Percentiles rank a stretch among this genome's conserved stretches.
These are phyloP conservation scores for Carabus problematicus DNA, from an alignment of 2,888 invertebrate species.

Conservation along the genomic window DNA sequence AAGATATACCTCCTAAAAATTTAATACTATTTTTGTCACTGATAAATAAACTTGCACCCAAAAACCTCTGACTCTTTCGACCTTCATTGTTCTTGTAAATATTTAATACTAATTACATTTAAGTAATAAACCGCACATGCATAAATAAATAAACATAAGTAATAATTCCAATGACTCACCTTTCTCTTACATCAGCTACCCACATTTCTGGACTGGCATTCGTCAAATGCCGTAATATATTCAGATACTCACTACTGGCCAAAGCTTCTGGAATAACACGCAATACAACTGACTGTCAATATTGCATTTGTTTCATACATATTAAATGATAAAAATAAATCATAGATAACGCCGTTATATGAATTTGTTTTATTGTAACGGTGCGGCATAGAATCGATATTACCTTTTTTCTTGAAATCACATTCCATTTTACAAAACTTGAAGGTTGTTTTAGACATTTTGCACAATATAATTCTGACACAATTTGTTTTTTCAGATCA, in stretches of 20 bases:
- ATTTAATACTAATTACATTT: no score
- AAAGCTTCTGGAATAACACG: slow-evolving; percentile 45
- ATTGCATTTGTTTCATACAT: slow-evolving; percentile 4
- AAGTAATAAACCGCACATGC: no score
- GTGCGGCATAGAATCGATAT: neutral
- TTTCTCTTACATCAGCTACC: slow-evolving; percentile 21
- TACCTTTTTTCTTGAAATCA: slow-evolving; percentile 29
- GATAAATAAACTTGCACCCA: no score
- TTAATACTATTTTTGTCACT: no score
- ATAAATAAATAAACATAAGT: no score
- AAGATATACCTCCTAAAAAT: no score
- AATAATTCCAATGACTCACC: slow-evolving; percentile 17
- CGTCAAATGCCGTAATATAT: slow-evolving; percentile 42
- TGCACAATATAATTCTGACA: neutral
- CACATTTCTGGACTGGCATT: slow-evolving; percentile 29
- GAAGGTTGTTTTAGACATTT: neutral
- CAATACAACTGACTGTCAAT: slow-evolving; percentile 14
- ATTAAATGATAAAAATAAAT: slow-evolving; percentile 4
- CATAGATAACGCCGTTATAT: neutral
- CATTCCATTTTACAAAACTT: slow-evolving; percentile 24
- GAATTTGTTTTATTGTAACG: slow-evolving; percentile 3
- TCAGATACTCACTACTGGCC: slow-evolving; percentile 47
- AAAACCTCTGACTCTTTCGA: no score
- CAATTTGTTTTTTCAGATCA: neutral
- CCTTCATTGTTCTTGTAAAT: no score